Evolutionary conservation across 2,888 invertebrate genomes (phyloP).

Genomic region (Timandra comae): DNA sequence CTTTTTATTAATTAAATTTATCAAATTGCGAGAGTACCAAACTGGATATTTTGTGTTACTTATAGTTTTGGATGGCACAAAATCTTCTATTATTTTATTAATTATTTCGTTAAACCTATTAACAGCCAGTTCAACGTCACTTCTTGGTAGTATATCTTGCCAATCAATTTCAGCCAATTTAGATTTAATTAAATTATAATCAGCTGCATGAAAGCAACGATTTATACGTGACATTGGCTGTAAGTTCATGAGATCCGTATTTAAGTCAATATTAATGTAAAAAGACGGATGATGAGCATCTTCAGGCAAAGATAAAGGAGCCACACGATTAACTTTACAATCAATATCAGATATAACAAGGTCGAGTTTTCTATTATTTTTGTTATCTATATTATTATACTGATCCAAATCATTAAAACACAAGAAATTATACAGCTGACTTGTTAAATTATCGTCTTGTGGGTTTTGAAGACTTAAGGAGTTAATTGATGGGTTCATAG

Average conservation of each 20-base stretch:
- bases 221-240: neutral
- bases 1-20: neutral
- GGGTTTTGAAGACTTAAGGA: neutral
- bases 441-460: neutral
- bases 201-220: conserved; percentile 1
- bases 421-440: neutral
- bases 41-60: neutral
- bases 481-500: neutral
- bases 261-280: conserved; percentile 2
- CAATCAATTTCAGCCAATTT: conserved; percentile 1
- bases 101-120: neutral
- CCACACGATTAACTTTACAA: conserved; percentile 1
- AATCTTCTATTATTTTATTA: neutral
- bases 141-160: neutral
- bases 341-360: conserved; percentile 4
- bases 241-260: conserved; percentile 2
- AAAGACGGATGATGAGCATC: conserved; percentile 4
- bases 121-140: neutral
- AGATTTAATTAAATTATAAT: conserved; percentile 2
- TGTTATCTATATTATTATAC: conserved; percentile 3
- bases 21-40: neutral
- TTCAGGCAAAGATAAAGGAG: conserved; percentile 2
- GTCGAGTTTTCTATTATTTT: conserved; percentile 3
- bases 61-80: neutral
- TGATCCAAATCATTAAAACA: neutral